Base-by-base conservation (phyloP, 2,797 vertebrate species). In the Hafferia zeledoni region DNA sequence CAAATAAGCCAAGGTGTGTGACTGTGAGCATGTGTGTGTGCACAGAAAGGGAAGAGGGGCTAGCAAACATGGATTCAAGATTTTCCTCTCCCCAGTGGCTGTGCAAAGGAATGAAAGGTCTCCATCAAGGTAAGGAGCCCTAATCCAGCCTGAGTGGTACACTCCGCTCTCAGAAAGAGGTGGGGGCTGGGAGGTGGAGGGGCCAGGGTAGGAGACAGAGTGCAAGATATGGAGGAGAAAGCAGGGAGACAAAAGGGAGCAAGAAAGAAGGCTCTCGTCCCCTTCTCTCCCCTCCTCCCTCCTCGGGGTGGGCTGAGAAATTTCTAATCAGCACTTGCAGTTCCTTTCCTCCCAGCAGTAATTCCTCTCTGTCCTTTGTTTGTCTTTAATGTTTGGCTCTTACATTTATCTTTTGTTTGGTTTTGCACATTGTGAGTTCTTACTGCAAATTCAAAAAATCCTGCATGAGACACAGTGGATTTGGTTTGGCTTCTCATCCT, bases 241-340 rank as follows among this genome's bases (percentile, higher is more conserved):
- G 59, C 49, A 77, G n/a, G 74, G 79, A 93, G 71, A 96, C 94
- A 96, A 96, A 97, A 93, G 94, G 65, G 90, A 85, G 59, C 78
- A 76, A 71, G 57, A 84, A 87, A 95, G 93, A 91, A 89, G 83
- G 84, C 82, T 94, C 80, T 53, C 7, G 0, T 31, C 13, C 31
- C 25, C 20, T 75, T 52, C 10, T 20, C 33, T 74, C 64, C 61
- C 53, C 84, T 78, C 87, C 93, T 95, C 80, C 93, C 47, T 78
- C 82, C 68, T 80, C 14, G 71, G 91, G 53, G 76, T 94, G 65
- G 85, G 93, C 89, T 94, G 96, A 96, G 93, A 96, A 95, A 95
- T 97, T 95, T 96, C 96, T 96, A 91, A 97, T 97, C 94, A 89
- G 91, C 85, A 39, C 91, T 96, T 25, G 3, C 35, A 53, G 86